Base-by-base conservation (phyloP, 2,113 vertebrate species). In the Pseudorectes ferrugineus region DNA sequence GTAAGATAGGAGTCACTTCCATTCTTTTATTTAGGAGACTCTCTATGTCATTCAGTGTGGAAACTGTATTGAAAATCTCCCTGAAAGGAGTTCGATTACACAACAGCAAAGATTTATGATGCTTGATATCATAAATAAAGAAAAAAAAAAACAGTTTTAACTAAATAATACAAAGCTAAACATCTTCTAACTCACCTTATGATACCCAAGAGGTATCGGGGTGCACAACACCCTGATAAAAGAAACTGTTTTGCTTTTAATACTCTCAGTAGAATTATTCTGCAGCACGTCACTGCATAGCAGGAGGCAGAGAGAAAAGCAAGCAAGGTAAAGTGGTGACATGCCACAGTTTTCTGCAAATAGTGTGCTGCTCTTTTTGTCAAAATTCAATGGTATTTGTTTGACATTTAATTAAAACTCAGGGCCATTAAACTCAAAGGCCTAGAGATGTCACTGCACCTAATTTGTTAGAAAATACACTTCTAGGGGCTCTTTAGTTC, bases 391-490 rank as follows among this genome's bases (percentile, higher is more conserved):
- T 93, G 80, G 81, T 95, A 93, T 96, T 97, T 96, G 59, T 92
- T 70, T 96, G 95, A 96, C 95, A 96, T 97, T 96, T 97, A 97
- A 97, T 97, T 97, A 97, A 96, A 96, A 88, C 76, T 57, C 71
- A 66, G 77, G 54, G 49, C 29, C 49, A 63, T 87, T 86, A 91
- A 95, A 94, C 58, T 80, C 84, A 86, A 94, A 94, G 52, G 61
- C 88, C 57, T 96, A 97, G 87, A 80, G 43, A 92, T 94, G 90
- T 89, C 73, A 96, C 55, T 31, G 22, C 75, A 74, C 46, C 89
- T 94, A 79, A 83, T 93, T 85, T 88, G 72, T 84, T 66, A 88
- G 52, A 76, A 93, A 92, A 94, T 68, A 92, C 31, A 75, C 46
- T 83, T 81, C 71, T 63, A 46, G 58, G 14, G 11, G 42, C 35